Evolutionary conservation across 2,113 vertebrate genomes (phyloP), one percentile per base, ranked within the genome.

Genomic region (Vicugna pacos): DNA sequence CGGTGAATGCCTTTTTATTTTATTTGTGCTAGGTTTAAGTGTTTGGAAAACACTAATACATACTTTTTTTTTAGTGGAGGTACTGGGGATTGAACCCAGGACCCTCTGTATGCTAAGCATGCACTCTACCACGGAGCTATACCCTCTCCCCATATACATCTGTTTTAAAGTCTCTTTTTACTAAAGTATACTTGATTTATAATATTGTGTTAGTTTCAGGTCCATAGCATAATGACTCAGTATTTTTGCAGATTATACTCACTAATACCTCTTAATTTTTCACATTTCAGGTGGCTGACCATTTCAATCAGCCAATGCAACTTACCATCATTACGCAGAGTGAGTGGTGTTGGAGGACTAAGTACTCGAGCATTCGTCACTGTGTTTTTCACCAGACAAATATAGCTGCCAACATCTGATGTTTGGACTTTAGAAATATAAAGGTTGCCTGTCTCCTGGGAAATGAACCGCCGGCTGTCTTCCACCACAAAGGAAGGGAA

Each of bases 391-490:
- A 99, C 99, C 96, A 99, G 98, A 91, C 99, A 99, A 98, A 99
- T 99, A 97, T 99, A 99, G 96, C 99, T 99, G 96, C 99, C 99
- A 64, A 99, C 99, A 73, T 99, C 99, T 0, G 99, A 99, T 50
- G 99, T 98, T 95, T 99, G 99, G 83, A 99, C 99, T 98, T 99
- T 99, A 58, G 99, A 99, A 97, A 99, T 99, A 97, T 99, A 99
- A 94, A 99, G 99, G 98, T 99, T 99, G 93, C 99, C 99, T 4
- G 99, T 99, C 97, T 99, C 99, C 97, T 99, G 99, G 95, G 99
- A 99, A 98, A 99, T 99, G 98, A 99, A 99, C 48, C 99, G 99
- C 32, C 99, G 99, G 89, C 99, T 99, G 96, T 99, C 99, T 98
- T 99, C 99, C 20, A 98, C 99, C 98, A 99, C 99, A 94, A 99